Evolutionary conservation across 2,113 vertebrate genomes (phyloP).

Genomic region (Grantiella picta): DNA sequence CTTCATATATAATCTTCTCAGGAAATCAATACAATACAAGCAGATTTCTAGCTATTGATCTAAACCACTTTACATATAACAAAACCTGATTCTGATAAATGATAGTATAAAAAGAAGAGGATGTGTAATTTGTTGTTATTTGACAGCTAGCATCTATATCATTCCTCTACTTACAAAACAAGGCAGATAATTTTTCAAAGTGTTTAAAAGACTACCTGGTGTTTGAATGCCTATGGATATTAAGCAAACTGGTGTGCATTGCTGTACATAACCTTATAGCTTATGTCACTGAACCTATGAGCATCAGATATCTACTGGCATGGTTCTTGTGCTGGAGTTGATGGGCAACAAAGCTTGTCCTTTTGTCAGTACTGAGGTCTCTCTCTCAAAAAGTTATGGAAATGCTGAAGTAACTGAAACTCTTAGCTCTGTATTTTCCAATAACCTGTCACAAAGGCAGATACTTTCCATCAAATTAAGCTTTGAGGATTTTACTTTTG

Average conservation of each 20-base stretch:
- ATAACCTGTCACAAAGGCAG: neutral
- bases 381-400: neutral
- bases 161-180: neutral
- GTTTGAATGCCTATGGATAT: neutral
- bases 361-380: neutral
- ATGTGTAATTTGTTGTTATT: neutral
- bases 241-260: neutral
- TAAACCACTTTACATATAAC: slow-evolving; percentile 7
- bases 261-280: neutral
- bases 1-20: slow-evolving; percentile 1
- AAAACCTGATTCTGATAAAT: slow-evolving; percentile 36
- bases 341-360: neutral
- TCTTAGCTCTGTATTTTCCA: neutral
- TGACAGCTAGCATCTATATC: neutral
- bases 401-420: neutral
- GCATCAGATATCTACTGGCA: neutral
- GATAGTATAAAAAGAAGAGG: neutral
- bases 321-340: neutral
- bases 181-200: neutral
- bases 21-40: slow-evolving; percentile 16
- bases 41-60: slow-evolving; percentile 44
- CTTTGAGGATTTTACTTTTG: neutral
- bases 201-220: neutral
- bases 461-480: neutral
- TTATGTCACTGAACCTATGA: neutral